Evolutionary conservation across 2,797 vertebrate species (phyloP).

Genomic region (Manis javanica): DNA sequence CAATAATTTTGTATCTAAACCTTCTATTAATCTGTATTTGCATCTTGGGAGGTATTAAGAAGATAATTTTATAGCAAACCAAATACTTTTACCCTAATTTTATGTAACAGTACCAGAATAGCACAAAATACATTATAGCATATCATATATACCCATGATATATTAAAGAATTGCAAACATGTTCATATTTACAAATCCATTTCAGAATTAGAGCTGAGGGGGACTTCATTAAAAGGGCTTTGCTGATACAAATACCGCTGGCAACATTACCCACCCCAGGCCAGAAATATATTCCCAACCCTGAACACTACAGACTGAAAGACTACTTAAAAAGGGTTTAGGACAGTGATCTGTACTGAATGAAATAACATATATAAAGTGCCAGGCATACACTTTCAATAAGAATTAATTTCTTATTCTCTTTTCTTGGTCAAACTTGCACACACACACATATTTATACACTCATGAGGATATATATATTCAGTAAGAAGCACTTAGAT

Average conservation of each 20-base stretch:
- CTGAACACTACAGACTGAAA: background rate
- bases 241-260: constrained; percentile 1
- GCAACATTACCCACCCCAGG: background rate
- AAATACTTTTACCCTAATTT: constrained; percentile 36
- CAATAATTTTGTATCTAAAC: background rate
- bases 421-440: background rate
- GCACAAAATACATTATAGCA: background rate
- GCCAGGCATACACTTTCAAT: background rate
- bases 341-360: background rate
- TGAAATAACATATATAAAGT: constrained; percentile 16
- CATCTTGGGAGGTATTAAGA: background rate
- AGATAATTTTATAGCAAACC: constrained; percentile 30
- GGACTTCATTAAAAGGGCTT: background rate
- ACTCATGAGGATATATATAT: background rate
- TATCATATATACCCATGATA: background rate
- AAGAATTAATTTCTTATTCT: constrained; percentile 5
- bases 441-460: background rate
- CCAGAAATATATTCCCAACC: constrained; percentile 59
- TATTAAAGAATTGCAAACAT: constrained; percentile 13
- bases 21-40: constrained; percentile 7
- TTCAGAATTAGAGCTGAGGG: constrained; percentile 32
- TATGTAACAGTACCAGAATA: constrained; percentile 4
- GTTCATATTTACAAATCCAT: constrained; percentile 41
- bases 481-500: background rate
- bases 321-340: background rate